A percentile compares a stretch with the other conserved stretches of the same genome.
These are phyloP conservation scores for Ranitomeya variabilis DNA, from an alignment of 2,113 vertebrate species.

Conservation along the genomic window DNA sequence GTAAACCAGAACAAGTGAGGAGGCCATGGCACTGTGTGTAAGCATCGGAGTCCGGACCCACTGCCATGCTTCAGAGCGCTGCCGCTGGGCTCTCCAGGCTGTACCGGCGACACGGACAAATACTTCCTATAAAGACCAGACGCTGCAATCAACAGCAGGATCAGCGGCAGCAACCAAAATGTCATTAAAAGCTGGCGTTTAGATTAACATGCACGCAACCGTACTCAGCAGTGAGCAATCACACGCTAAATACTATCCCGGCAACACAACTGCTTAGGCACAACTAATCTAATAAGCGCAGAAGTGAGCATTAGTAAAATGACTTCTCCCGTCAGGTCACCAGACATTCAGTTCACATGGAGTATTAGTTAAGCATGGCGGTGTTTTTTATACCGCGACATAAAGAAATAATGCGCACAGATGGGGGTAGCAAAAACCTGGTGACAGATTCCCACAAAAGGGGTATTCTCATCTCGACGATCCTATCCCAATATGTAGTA, in stretches of 20 bases:
- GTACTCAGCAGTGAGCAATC: background rate
- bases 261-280: slow-evolving; percentile 10
- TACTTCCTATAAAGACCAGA: background rate
- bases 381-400: background rate
- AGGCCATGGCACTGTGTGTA: slow-evolving; percentile 20
- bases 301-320: slow-evolving; percentile 13
- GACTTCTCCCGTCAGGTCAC: slow-evolving; percentile 25
- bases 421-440: too few species aligned
- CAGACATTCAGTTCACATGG: slow-evolving; percentile 19
- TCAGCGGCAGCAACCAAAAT: background rate
- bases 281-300: slow-evolving; percentile 34
- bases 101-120: background rate
- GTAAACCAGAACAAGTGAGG: slow-evolving; percentile 6
- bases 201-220: background rate
- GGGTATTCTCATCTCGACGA: too few species aligned
- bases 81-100: slow-evolving; percentile 25
- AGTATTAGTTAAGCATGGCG: slow-evolving; percentile 16
- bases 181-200: background rate
- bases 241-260: slow-evolving; percentile 1
- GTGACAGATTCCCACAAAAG: too few species aligned
- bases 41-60: slow-evolving; percentile 26
- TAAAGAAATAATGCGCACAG: background rate
- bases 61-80: slow-evolving; percentile 6
- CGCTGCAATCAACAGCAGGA: background rate
- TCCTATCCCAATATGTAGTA: too few species aligned